phyloP scores from a whole-genome alignment of 2,113 vertebrate genomes.

The Mastomys coucha region DNA sequence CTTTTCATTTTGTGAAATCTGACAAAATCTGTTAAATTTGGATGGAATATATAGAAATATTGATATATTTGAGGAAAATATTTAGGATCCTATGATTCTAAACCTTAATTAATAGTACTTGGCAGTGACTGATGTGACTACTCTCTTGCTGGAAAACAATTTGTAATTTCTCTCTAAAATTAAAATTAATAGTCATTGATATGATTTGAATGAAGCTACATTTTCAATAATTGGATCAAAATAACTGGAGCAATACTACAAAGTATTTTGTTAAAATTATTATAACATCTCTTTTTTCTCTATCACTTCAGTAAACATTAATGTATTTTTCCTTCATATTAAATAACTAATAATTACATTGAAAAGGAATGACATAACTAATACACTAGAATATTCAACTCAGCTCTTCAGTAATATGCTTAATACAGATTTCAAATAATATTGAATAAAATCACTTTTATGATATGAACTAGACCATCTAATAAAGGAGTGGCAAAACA shows the following conservation, averaged over 20 bases:
- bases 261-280: slow-evolving; percentile 37
- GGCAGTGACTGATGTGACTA: not conserved
- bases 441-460: slow-evolving; percentile 4
- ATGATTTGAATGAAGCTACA: not conserved
- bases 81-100: not conserved
- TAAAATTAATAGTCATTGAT: not conserved
- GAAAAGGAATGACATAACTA: slow-evolving; percentile 14
- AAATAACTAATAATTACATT: not conserved
- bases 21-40: not conserved
- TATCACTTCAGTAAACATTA: not conserved
- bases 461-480: slow-evolving; percentile 13
- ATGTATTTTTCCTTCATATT: slow-evolving; percentile 36
- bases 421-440: slow-evolving; percentile 7
- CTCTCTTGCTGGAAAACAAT: not conserved
- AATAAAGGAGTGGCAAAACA: slow-evolving; percentile 27
- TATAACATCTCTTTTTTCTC: not conserved
- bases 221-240: slow-evolving; percentile 14
- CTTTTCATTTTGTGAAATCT: not conserved
- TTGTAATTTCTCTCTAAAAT: not conserved
- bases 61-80: not conserved
- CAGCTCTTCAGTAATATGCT: not conserved
- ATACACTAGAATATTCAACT: not conserved
- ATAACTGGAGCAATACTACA: not conserved
- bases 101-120: not conserved
- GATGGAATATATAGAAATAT: not conserved